phyloP scores from a whole-genome alignment of 92 coral and sea anemone species.

The Zoanthus sociatus region DNA sequence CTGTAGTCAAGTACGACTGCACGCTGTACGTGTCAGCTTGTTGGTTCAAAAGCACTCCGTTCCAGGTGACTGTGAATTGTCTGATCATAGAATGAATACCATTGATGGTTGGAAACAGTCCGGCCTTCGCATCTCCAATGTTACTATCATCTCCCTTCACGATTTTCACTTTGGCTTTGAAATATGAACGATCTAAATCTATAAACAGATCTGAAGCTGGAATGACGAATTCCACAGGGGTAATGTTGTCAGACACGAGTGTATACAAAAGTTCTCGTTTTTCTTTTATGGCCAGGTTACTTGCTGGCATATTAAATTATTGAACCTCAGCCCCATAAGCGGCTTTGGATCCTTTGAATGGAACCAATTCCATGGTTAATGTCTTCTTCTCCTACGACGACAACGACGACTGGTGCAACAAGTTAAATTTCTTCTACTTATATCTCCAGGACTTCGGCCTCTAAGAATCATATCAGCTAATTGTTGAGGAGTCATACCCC shows the following conservation, averaged over 20 bases:
- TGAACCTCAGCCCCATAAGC: background rate
- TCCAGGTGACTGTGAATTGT: constrained; percentile 45
- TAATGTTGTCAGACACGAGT: constrained; percentile 1
- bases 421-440: background rate
- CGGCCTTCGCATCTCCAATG: background rate
- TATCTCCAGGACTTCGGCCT: background rate
- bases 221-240: constrained; percentile 50
- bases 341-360: background rate
- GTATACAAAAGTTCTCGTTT: background rate
- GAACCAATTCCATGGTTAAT: background rate
- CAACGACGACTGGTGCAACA: background rate
- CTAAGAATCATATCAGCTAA: background rate
- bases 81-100: constrained; percentile 29
- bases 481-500: background rate
- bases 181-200: constrained; percentile 20
- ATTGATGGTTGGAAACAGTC: constrained; percentile 29
- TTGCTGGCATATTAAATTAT: background rate
- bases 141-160: background rate
- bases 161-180: background rate
- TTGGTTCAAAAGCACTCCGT: constrained; percentile 41
- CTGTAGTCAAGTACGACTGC: constrained; percentile 7
- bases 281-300: background rate
- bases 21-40: constrained; percentile 55
- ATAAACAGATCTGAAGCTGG: constrained; percentile 37
- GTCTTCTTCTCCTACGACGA: background rate